Conservation (phyloP, 1,140 invertebrate genomes). For the Zaprionus lachaisei region DNA sequence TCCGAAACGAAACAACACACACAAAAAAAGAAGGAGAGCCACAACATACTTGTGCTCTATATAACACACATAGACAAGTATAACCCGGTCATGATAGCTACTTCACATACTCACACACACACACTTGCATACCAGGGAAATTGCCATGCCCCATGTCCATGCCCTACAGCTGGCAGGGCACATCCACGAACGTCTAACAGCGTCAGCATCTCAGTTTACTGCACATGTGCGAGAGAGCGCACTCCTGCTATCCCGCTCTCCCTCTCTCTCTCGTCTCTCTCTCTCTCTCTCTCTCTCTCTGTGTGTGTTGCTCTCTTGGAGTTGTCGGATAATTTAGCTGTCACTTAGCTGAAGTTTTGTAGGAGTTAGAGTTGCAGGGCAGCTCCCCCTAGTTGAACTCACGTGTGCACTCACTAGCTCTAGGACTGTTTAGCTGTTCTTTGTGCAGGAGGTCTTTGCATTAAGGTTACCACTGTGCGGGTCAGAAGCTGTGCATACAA, state of each 20-base stretch:
- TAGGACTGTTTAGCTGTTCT: slow-evolving; percentile 62
- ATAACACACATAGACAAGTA: slow-evolving; percentile 42
- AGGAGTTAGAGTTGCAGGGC: slow-evolving; percentile 22
- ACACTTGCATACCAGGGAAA: slow-evolving; percentile 20
- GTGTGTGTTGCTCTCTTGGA: background rate
- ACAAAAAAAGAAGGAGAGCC: background rate
- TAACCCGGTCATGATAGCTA: slow-evolving; percentile 54
- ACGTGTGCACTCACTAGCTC: slow-evolving; percentile 38
- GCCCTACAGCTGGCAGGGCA: slow-evolving; percentile 24
- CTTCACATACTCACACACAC: slow-evolving; percentile 34
- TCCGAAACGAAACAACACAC: background rate
- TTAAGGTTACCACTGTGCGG: slow-evolving; percentile 49
- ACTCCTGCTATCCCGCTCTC: background rate
- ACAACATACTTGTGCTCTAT: slow-evolving; percentile 34
- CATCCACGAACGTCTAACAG: slow-evolving; percentile 9
- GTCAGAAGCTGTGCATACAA: slow-evolving; percentile 20
- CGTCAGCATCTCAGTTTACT: slow-evolving; percentile 40
- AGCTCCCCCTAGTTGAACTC: background rate
- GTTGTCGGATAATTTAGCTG: slow-evolving; percentile 45
- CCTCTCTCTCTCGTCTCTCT: slow-evolving; percentile 13
- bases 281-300: background rate
- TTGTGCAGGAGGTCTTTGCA: slow-evolving; percentile 63
- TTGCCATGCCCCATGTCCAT: slow-evolving; percentile 31
- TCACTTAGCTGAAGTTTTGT: slow-evolving; percentile 24
- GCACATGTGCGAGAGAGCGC: slow-evolving; percentile 28